Base-by-base conservation (phyloP, 2,113 vertebrate genomes). In the Chloropsis hardwickii region DNA sequence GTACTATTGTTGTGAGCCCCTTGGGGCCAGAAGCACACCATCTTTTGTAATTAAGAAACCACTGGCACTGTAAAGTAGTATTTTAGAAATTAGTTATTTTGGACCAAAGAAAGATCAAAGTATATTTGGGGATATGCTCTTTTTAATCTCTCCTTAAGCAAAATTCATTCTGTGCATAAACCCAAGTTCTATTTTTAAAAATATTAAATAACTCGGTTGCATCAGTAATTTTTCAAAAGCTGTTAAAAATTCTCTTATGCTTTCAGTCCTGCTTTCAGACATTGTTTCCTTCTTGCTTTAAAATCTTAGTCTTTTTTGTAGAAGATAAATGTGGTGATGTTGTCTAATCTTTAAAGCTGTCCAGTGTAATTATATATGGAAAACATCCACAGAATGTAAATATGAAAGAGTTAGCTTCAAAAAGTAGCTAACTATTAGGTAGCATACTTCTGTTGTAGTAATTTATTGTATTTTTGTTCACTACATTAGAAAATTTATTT, bases 21-120 rank as follows among this genome's bases (percentile, higher is more conserved):
- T 83, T 90, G 76, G 72, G 88, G 82, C 88, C 76, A 92, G 91
- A 83, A 93, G 67, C 93, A 92, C 40, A 40, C n/a, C 67, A 64
- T 88, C 51, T 94, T 95, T 77, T 88, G 44, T 92, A 94, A 94
- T 94, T 93, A 94, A 94, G 82, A 90, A 97, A 95, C 72, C 76
- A 93, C 88, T 81, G 60, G 76, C 64, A 71, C 67, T 66, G 39
- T 44, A 65, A 42, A 88, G 61, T 82, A 65, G 62, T 73, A 12
- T 78, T 97, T 70, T 73, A 86, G 82, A 90, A 94, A 64, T 88
- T 50, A 96, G 74, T 87, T 95, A 57, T 7, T 2, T 89, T 88
- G 90, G 74, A 91, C 90, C 71, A 74, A 88, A 90, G 93, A 65
- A 61, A 93, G 85, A 94, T 95, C 85, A 92, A 94, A 95, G 93